These are phyloP conservation scores for Tenebrosternarchus preto DNA, from an alignment of 2,113 vertebrate species.

Conservation along the genomic window DNA sequence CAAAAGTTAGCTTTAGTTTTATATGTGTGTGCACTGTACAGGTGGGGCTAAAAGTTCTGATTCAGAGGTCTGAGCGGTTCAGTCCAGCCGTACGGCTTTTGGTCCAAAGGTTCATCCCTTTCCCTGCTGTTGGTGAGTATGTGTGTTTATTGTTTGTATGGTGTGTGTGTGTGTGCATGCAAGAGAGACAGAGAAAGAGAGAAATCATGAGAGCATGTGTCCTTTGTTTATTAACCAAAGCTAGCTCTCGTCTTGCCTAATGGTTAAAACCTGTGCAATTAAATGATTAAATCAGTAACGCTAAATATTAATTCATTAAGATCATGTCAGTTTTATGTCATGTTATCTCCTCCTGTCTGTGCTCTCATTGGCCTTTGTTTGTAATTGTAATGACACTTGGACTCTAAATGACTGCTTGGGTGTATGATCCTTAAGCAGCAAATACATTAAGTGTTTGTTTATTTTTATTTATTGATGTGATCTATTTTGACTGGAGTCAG, in stretches of 20 bases:
- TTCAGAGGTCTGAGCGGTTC: conserved; percentile 85
- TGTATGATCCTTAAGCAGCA: conserved; percentile 24
- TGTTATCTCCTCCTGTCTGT: conserved; percentile 31
- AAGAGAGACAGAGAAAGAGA: background rate
- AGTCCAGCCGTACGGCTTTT: conserved; percentile 83
- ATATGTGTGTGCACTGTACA: conserved; percentile 56
- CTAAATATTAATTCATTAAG: conserved; percentile 49
- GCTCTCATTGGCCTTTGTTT: conserved; percentile 35
- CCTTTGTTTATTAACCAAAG: background rate
- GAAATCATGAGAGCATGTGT: background rate
- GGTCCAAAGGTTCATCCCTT: conserved; percentile 91
- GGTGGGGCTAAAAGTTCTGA: conserved; percentile 89
- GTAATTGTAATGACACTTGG: conserved; percentile 43
- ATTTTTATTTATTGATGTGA: conserved; percentile 47
- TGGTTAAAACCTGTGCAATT: conserved; percentile 33
- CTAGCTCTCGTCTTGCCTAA: conserved; percentile 1
- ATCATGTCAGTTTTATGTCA: conserved; percentile 31
- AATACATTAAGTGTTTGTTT: conserved; percentile 52
- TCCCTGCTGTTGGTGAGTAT: conserved; percentile 88
- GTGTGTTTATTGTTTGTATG: background rate
- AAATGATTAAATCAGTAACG: conserved; percentile 38
- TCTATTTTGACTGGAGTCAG: conserved; percentile 50
- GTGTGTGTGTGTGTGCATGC: background rate
- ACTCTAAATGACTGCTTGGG: conserved; percentile 27
- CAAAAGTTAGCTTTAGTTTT: background rate